These are phyloP conservation scores for Entomyzon cyanotis DNA, from an alignment of 2,113 vertebrate species.

Conservation along the genomic window DNA sequence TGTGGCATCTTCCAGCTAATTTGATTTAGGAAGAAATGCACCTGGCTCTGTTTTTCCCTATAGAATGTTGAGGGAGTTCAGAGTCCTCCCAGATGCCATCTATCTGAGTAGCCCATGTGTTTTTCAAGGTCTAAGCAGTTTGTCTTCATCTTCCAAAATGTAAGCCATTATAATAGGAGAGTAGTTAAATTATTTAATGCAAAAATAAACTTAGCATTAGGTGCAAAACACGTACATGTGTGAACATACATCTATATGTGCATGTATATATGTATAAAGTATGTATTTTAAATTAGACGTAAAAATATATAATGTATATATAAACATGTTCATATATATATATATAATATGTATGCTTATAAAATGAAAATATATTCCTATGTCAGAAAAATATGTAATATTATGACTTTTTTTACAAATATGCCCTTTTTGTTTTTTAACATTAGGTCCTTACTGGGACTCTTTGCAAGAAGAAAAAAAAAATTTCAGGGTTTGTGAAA, in stretches of 20 bases:
- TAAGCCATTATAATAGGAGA: constrained; percentile 80
- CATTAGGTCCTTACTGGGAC: background rate
- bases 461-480: background rate
- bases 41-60: constrained; percentile 99
- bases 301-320: background rate
- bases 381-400: constrained; percentile 10
- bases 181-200: constrained; percentile 84
- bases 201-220: constrained; percentile 83
- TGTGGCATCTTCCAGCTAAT: constrained; percentile 99
- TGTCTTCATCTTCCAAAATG: constrained; percentile 92
- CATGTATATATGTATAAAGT: background rate
- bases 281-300: background rate
- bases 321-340: background rate
- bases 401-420: background rate
- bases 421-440: background rate
- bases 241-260: background rate
- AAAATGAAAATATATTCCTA: constrained; percentile 46
- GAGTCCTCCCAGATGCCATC: constrained; percentile 84
- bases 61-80: constrained; percentile 88
- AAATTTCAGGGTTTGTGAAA: background rate
- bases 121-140: constrained; percentile 93
- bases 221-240: constrained; percentile 1
- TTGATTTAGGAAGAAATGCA: constrained; percentile 99
- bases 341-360: background rate
- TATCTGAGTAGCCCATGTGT: constrained; percentile 84